A percentile compares a stretch with the other conserved stretches of the same genome.
Conservation (phyloP, 2,888 invertebrate genomes). For the Chesias legatella region DNA sequence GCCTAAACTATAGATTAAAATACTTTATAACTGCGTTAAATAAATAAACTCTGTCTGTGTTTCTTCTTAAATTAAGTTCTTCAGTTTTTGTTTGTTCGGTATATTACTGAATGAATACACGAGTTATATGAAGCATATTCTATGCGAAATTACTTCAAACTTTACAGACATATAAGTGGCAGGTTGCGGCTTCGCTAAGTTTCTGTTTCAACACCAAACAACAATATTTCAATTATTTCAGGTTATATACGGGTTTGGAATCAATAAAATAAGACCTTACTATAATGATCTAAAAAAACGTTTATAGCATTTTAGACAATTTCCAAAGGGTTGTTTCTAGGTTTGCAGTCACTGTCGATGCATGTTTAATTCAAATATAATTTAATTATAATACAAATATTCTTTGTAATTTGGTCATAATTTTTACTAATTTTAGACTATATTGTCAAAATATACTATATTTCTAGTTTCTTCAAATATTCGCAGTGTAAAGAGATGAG, state of each 20-base stretch:
- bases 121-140: conserved; percentile 15
- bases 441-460: too few species aligned
- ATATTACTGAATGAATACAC: conserved; percentile 10
- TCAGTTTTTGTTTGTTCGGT: conserved; percentile 12
- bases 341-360: conserved; percentile 2
- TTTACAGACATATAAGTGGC: conserved; percentile 27
- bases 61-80: conserved; percentile 48
- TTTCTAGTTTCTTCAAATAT: too few species aligned
- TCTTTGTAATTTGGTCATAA: neutral
- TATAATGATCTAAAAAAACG: conserved; percentile 18
- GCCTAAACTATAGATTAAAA: too few species aligned
- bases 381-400: neutral
- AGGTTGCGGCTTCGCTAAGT: conserved; percentile 23
- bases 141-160: conserved; percentile 24
- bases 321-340: conserved; percentile 8
- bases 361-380: neutral
- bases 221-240: conserved; percentile 22
- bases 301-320: conserved; percentile 15
- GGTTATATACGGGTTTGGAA: conserved; percentile 11
- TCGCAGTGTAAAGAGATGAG: too few species aligned
- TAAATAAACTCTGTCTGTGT: too few species aligned
- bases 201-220: conserved; percentile 22
- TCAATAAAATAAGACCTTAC: conserved; percentile 15
- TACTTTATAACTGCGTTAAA: too few species aligned
- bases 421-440: too few species aligned